phyloP scores from a whole-genome alignment of 37 sponge, comb jelly and placozoan genomes.

The Oopsacas minuta region DNA sequence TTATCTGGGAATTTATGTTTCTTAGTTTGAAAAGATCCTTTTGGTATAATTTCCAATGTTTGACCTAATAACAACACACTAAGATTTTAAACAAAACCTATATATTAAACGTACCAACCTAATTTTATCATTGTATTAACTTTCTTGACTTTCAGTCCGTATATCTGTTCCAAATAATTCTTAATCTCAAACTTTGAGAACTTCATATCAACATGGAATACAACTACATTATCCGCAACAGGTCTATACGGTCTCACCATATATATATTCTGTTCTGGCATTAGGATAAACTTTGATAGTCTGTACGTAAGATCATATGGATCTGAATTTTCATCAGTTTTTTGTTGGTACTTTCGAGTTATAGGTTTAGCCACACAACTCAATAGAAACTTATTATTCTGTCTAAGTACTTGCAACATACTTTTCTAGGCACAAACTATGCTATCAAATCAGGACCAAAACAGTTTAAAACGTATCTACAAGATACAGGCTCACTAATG shows the following conservation, averaged over 20 bases:
- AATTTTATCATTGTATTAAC: conserved; percentile 77
- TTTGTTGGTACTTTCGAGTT: too few relatives aligned
- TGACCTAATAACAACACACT: neutral
- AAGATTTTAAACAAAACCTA: too few relatives aligned
- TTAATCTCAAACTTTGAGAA: conserved; percentile 64
- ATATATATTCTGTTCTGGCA: neutral
- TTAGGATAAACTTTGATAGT: neutral
- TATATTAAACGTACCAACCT: conserved; percentile 28
- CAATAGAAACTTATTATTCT: neutral
- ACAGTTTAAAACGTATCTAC: conserved; percentile 4
- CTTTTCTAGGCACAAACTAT: neutral
- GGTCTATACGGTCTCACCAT: neutral
- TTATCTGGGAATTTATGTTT: neutral
- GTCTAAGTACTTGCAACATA: neutral
- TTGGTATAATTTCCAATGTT: neutral
- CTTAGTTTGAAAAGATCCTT: neutral
- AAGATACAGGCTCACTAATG: conserved; percentile 2
- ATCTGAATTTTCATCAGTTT: too few relatives aligned
- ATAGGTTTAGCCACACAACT: too few relatives aligned
- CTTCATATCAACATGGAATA: neutral
- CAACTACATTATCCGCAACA: neutral
- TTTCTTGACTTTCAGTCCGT: conserved; percentile 45
- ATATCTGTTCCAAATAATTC: conserved; percentile 75
- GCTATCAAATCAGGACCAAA: neutral
- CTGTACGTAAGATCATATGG: neutral